Evolutionary conservation across 2,113 vertebrate genomes (phyloP).

Genomic region (Cavia aperea): DNA sequence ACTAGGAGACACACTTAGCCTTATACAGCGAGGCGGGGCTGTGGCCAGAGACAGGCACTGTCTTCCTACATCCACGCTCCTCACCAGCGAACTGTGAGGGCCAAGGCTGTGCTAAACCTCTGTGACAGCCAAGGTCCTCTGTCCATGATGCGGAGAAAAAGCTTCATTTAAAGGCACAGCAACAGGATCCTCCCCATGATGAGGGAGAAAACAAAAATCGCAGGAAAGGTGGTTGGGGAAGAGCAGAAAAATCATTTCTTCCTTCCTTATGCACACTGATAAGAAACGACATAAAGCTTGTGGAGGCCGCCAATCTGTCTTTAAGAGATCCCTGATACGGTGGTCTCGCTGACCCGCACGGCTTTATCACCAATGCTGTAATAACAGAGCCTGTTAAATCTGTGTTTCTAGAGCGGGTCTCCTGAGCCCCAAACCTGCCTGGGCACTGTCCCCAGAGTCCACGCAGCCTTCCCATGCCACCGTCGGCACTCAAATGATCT

Average conservation of each 20-base stretch:
- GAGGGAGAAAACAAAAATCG: background rate
- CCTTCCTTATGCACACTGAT: background rate
- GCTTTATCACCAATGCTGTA: background rate
- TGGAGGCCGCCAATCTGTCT: background rate
- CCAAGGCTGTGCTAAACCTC: background rate
- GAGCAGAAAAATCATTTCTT: background rate
- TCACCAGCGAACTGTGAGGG: background rate
- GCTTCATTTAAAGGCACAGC: background rate
- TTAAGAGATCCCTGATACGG: background rate
- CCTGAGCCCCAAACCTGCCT: background rate
- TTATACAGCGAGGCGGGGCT: background rate
- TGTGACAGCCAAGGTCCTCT: background rate
- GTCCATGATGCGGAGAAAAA: background rate
- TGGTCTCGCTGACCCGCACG: background rate
- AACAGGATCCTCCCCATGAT: background rate
- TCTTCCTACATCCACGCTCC: background rate
- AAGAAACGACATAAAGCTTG: background rate
- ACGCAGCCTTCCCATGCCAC: accelerated
- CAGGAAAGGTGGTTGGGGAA: background rate
- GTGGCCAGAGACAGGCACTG: background rate
- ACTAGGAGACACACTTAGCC: background rate
- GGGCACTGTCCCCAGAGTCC: background rate
- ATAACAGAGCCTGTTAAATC: background rate
- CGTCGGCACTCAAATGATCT: background rate
- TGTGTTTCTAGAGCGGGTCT: background rate